A percentile compares a stretch with the other conserved stretches of the same genome.
phyloP scores from a whole-genome alignment of 2,888 invertebrate species.

The Agrochola macilenta region DNA sequence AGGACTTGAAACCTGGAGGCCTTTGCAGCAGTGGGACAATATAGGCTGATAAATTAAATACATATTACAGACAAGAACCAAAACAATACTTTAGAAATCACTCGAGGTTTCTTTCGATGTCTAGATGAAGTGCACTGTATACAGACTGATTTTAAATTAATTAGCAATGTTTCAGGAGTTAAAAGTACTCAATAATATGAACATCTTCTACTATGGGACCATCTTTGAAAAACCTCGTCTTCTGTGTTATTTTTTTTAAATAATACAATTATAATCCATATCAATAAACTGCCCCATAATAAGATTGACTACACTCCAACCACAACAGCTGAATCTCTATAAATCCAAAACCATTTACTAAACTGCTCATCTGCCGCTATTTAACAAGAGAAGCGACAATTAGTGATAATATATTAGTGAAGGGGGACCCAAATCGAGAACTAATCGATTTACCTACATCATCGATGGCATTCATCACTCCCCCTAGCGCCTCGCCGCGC shows the following conservation, averaged over 20 bases:
- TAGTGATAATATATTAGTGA: conserved; percentile 62
- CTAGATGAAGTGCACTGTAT: neutral
- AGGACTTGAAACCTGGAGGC: too few relatives aligned
- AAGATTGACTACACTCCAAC: conserved; percentile 25
- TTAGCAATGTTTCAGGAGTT: neutral
- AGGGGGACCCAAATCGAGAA: conserved; percentile 70
- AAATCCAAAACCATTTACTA: conserved; percentile 36
- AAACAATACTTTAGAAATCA: neutral
- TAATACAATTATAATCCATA: conserved; percentile 9
- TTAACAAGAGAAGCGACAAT: conserved; percentile 60
- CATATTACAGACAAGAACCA: neutral
- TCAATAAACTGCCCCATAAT: conserved; percentile 17
- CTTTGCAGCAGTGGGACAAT: too few relatives aligned
- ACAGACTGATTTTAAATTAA: neutral
- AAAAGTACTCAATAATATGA: neutral
- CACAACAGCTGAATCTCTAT: conserved; percentile 61
- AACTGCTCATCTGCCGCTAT: conserved; percentile 60
- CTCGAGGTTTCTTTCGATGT: neutral
- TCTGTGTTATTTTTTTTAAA: too few relatives aligned
- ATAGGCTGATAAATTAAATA: too few relatives aligned
- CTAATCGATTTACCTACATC: conserved; percentile 85
- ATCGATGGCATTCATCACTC: conserved; percentile 77
- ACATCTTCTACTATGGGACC: neutral
- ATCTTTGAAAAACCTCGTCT: neutral
- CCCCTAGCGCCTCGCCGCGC: conserved; percentile 65